Evolutionary conservation across 2,797 vertebrate species (phyloP), one percentile per base, ranked within the genome.

Genomic region (Margarornis squamiger): DNA sequence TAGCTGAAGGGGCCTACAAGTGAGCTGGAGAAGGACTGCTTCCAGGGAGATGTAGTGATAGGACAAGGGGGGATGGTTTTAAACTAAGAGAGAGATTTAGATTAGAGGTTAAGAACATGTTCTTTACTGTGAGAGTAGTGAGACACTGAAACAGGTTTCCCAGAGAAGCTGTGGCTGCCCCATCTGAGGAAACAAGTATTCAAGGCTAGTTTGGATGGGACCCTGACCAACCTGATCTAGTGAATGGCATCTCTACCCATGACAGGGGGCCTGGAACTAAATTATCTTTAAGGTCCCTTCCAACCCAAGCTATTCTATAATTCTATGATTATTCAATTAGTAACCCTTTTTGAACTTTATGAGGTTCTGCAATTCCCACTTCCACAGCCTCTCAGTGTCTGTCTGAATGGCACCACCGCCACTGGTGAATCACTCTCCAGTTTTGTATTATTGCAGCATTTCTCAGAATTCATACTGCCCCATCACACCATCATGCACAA

Each of bases 401-500:
- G 2, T 68, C 34, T 90, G 62, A 66, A 61, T 46, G 24, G 7
- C 30, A 79, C 27, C 38, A 62, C 14, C 23, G n/a, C 17, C 27
- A 39, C 13, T 26, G 17, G 9, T 36, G 41, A 85, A 73, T 34
- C n/a, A 7, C 13, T 75, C 85, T 39, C 14, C 24, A 39, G 9
- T 51, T 65, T 43, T 38, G 2, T 45, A 24, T 58, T 32, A 46
- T 5, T 68, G 21, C 7, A 86, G 3, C 14, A 39, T 65, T 95
- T 80, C 57, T 61, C 48, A 43, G 17, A 58, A 8, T 24, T 5
- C 8, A 15, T 90, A 67, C 54, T 57, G 6, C 67, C 24, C 10
- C n/a, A 38, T 48, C 8, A 9, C 29, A 65, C 23, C 26, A 23
- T 59, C 46, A 38, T 29, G 41, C 20, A 7, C 0, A 0, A 20